Evolutionary conservation across 2,888 invertebrate species (phyloP), one percentile per base, ranked within the genome.

Genomic region (Podabrus alpinus): DNA sequence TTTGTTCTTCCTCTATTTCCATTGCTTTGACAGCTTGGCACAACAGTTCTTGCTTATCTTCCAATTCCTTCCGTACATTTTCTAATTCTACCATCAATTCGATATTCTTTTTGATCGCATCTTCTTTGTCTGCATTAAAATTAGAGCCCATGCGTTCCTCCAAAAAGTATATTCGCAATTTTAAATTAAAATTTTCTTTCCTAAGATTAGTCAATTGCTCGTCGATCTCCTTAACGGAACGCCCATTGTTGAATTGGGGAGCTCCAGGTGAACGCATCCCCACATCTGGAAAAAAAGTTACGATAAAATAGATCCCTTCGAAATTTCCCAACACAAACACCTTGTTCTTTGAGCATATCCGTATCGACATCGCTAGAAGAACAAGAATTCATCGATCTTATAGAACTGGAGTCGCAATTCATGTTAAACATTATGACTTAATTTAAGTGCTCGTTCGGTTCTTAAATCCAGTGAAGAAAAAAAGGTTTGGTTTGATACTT

Each of bases 171-270:
- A 98, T 94, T 71, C 97, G 90, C 81, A 97, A 88, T 87, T 97
- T 97, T 16, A 98, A 89, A 87, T 95, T 94, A 85, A 97, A 98
- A 87, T 97, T 98, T 86, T 97, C 97, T 86, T 96, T 97, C 80
- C 94, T 92, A 77, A 97, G 88, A 66, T 91, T 90, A 69, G 92
- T 92, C 79, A 97, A 90, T 86, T 97, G 94, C 86, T 97, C 94
- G 85, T 97, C 97, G 84, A 95, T 94, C 81, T 97, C 97, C 83
- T 96, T 96, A 90, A 97, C 94, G 24, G 95, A 94, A 71, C 94
- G 90, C 9, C 93, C 93, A 81, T 85, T 85, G 9, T 86, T 82
- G 79, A 83, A 79, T 9, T n/a, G 45, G 9, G 62, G 62, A 3
- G 84, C 83, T 11, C 83, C 84, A 4, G 86, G 85, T 3, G 86